A percentile compares a stretch with the other conserved stretches of the same genome.
Conservation (phyloP, 2,888 invertebrate species). For the Heteromyza rotundicornis region DNA sequence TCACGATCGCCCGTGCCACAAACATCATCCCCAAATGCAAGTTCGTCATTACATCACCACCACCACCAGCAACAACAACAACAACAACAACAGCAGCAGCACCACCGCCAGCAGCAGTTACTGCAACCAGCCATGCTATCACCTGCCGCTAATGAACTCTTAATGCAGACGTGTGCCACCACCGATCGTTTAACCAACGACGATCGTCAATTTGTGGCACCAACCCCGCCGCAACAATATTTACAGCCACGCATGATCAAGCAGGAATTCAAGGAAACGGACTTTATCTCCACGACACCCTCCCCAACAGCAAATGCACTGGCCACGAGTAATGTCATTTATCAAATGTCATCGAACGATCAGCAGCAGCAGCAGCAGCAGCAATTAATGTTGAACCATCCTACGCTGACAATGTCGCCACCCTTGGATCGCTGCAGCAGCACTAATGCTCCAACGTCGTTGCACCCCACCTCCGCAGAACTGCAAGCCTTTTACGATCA, state of each 20-base stretch:
- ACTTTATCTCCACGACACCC: slow-evolving; percentile 29
- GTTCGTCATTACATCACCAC: slow-evolving; percentile 41
- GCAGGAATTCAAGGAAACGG: slow-evolving; percentile 42
- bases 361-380: slow-evolving; percentile 33
- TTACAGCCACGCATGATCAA: slow-evolving; percentile 36
- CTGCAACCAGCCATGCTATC: slow-evolving; percentile 41
- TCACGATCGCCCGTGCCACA: slow-evolving; percentile 52
- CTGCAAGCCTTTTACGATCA: slow-evolving; percentile 48
- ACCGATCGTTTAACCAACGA: slow-evolving; percentile 20
- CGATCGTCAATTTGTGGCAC: slow-evolving; percentile 29
- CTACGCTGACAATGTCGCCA: slow-evolving; percentile 30
- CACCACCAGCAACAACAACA: slow-evolving; percentile 5
- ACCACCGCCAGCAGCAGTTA: slow-evolving; percentile 25
- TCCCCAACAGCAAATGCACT: slow-evolving; percentile 14
- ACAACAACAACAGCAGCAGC: slow-evolving; percentile 26
- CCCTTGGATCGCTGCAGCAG: slow-evolving; percentile 26
- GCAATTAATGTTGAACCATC: slow-evolving; percentile 34
- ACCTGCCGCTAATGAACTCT: slow-evolving; percentile 58
- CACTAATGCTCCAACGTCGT: slow-evolving; percentile 26
- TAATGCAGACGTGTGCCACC: slow-evolving; percentile 58
- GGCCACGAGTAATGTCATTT: slow-evolving; percentile 24
- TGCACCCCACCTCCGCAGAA: slow-evolving; percentile 29
- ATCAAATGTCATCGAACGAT: slow-evolving; percentile 20
- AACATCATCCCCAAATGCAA: slow-evolving; percentile 26
- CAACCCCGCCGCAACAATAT: slow-evolving; percentile 36